Conservation (phyloP, 1,140 invertebrate genomes). For the Acyrthosiphon pisum region DNA sequence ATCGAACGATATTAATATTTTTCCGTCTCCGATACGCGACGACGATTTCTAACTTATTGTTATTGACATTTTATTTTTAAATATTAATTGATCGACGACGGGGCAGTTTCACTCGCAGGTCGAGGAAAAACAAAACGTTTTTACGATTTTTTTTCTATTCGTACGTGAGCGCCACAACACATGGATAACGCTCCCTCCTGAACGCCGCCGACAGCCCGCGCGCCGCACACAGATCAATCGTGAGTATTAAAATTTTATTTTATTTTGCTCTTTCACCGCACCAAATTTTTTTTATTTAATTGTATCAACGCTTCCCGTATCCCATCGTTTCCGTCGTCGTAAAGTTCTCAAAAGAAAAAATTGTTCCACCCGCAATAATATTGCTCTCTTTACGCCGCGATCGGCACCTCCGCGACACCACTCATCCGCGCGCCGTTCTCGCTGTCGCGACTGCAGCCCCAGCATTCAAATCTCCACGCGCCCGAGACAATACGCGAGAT, state of each 20-base stretch:
- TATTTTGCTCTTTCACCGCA: neutral
- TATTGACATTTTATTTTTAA: neutral
- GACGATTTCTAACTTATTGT: neutral
- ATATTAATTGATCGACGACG: neutral
- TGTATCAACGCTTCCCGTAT: neutral
- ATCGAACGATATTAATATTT: neutral
- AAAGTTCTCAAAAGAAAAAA: neutral
- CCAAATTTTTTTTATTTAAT: neutral
- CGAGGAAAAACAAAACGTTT: neutral
- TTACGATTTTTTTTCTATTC: neutral
- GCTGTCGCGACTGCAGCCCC: neutral
- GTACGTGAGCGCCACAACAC: too few species aligned
- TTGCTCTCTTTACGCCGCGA: neutral
- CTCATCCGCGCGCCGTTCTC: neutral
- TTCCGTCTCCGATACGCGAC: neutral
- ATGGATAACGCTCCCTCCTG: neutral
- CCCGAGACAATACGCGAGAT: constrained; percentile 11
- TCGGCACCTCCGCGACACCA: neutral
- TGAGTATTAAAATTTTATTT: neutral
- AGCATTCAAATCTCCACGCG: constrained; percentile 43
- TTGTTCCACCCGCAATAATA: neutral
- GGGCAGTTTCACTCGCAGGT: neutral
- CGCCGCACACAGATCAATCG: neutral
- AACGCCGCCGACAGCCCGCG: neutral
- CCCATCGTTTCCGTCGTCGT: neutral